Percentiles rank a stretch among this genome's conserved stretches.
phyloP scores from a whole-genome alignment of 2,888 invertebrate genomes.

The Tinea pellionella region DNA sequence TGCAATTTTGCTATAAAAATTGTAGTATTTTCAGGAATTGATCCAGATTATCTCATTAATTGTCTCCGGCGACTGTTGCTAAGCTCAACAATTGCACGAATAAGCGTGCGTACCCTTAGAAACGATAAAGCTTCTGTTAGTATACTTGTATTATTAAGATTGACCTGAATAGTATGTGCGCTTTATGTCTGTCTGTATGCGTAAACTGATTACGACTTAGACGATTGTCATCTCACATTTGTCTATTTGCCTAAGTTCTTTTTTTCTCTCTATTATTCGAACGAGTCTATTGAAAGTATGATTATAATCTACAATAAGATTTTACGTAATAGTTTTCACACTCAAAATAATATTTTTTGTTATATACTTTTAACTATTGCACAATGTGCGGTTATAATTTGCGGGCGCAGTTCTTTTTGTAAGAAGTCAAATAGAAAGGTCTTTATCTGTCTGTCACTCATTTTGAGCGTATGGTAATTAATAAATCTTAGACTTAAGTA shows the following conservation, averaged over 20 bases:
- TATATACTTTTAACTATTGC: conserved; percentile 9
- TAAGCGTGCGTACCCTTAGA: no score
- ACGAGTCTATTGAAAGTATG: conserved; percentile 3
- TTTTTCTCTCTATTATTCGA: neutral
- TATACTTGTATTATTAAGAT: no score
- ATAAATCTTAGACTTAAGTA: neutral
- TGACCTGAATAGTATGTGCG: no score
- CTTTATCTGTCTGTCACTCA: conserved; percentile 7
- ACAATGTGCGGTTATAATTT: conserved; percentile 2
- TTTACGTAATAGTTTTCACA: conserved; percentile 11
- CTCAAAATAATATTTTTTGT: conserved; percentile 9
- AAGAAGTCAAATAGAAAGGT: conserved; percentile 11
- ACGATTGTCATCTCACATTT: conserved; percentile 5
- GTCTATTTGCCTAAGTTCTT: neutral
- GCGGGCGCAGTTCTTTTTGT: neutral
- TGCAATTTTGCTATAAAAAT: no score
- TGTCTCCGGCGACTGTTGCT: no score
- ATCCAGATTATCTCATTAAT: no score
- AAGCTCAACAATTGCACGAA: no score
- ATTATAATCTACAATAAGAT: conserved; percentile 8
- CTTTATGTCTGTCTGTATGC: no score
- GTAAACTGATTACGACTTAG: neutral
- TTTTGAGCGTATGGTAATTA: conserved; percentile 3
- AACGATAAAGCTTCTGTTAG: no score
- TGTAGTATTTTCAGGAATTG: no score